phyloP scores from a whole-genome alignment of 2,888 invertebrate species.

The Rosalia funebris region DNA sequence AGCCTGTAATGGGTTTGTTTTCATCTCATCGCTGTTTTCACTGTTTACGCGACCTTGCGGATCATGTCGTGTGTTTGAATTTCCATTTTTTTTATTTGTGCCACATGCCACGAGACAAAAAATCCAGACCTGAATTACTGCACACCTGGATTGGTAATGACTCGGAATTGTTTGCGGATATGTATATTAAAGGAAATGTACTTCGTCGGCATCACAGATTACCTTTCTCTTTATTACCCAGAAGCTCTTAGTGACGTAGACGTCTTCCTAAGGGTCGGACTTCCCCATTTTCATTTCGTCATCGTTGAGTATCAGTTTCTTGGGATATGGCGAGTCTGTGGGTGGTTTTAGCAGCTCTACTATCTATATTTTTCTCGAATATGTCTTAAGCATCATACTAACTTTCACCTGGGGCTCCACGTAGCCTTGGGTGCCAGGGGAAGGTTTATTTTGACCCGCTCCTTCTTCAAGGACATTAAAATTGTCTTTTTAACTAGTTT shows the following conservation, averaged over 20 bases:
- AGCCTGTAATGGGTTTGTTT: too few relatives aligned
- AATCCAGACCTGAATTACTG: too few relatives aligned
- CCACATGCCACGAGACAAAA: too few relatives aligned
- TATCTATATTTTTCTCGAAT: conserved; percentile 60
- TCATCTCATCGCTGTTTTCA: too few relatives aligned
- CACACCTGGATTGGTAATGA: too few relatives aligned
- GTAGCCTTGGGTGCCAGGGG: conserved; percentile 37
- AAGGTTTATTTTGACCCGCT: conserved; percentile 23
- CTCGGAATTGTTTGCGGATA: too few relatives aligned
- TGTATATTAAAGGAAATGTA: too few relatives aligned
- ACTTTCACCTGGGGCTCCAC: conserved; percentile 56
- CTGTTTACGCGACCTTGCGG: too few relatives aligned
- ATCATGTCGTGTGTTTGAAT: too few relatives aligned
- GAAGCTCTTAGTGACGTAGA: conserved; percentile 62
- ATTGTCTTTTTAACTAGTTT: conserved; percentile 23
- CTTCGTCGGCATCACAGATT: conserved; percentile 78
- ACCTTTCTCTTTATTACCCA: conserved; percentile 78
- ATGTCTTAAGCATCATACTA: conserved; percentile 58
- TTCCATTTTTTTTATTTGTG: too few relatives aligned
- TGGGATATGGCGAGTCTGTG: conserved; percentile 30
- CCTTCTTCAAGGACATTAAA: conserved; percentile 19
- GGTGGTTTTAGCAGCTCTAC: conserved; percentile 39
- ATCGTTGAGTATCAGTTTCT: conserved; percentile 14
- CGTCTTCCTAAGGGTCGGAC: conserved; percentile 38
- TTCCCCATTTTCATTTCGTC: conserved; percentile 26